A percentile compares a stretch with the other conserved stretches of the same genome.
Conservation (phyloP, 2,888 invertebrate genomes). For the Biston betularia region DNA sequence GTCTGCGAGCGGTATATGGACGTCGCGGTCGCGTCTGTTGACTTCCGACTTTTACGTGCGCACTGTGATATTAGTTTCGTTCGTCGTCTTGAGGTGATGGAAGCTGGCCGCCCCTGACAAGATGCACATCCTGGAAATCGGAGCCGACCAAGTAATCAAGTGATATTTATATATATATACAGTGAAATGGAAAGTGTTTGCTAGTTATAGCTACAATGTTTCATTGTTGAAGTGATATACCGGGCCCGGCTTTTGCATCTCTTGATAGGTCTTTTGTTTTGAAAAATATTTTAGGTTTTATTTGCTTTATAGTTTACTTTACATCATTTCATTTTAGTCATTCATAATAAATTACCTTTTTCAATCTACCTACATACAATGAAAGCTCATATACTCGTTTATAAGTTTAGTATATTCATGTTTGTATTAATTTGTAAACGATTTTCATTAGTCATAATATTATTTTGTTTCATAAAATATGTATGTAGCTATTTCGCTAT, state of each 20-base stretch:
- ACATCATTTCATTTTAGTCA: too few relatives aligned
- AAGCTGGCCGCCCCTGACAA: constrained; percentile 60
- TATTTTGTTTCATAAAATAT: too few relatives aligned
- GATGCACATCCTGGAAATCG: constrained; percentile 84
- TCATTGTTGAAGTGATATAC: constrained; percentile 34
- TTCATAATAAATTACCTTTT: too few relatives aligned
- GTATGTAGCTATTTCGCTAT: too few relatives aligned
- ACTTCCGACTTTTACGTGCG: constrained; percentile 35
- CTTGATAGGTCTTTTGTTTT: not conserved
- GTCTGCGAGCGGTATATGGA: constrained; percentile 70
- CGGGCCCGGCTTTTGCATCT: constrained; percentile 16
- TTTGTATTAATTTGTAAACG: too few relatives aligned
- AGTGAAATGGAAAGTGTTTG: constrained; percentile 57
- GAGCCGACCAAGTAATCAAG: constrained; percentile 80
- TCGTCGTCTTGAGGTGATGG: constrained; percentile 58
- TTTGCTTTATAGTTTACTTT: too few relatives aligned
- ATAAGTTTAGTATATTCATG: too few relatives aligned
- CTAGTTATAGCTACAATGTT: constrained; percentile 38
- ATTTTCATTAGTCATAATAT: too few relatives aligned
- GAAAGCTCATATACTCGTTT: too few relatives aligned
- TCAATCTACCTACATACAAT: too few relatives aligned
- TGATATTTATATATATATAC: constrained; percentile 53
- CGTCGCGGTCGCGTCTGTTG: constrained; percentile 63
- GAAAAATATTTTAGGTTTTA: not conserved
- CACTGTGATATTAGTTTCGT: constrained; percentile 45